These are phyloP conservation scores for Uloborus diversus DNA, from an alignment of 1,140 invertebrate genomes.

Conservation along the genomic window DNA sequence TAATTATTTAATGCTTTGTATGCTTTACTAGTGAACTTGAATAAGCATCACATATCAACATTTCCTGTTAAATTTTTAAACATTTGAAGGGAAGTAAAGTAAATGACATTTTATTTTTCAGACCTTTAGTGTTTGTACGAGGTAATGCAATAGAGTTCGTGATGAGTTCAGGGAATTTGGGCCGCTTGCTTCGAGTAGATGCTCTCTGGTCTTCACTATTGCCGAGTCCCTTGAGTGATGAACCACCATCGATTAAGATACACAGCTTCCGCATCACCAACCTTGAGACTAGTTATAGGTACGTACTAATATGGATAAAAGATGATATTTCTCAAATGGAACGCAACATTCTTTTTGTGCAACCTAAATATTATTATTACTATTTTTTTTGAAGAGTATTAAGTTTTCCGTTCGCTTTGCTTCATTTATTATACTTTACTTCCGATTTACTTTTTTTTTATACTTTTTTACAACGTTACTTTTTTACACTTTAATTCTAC, in stretches of 20 bases:
- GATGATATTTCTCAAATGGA: background rate
- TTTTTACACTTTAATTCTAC: too few relatives aligned
- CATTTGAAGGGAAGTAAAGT: too few relatives aligned
- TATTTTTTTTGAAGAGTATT: background rate
- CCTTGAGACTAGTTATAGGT: conserved; percentile 61
- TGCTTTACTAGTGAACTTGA: too few relatives aligned
- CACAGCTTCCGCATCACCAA: conserved; percentile 60
- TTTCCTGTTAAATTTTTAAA: too few relatives aligned
- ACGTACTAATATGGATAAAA: background rate
- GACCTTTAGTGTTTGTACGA: conserved; percentile 65
- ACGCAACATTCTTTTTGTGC: background rate
- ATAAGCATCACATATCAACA: too few relatives aligned
- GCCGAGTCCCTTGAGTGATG: conserved; percentile 74
- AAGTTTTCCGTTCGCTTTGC: background rate
- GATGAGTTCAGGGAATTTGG: conserved; percentile 76
- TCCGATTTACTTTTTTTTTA: background rate
- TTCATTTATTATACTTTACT: background rate
- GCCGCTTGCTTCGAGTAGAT: conserved; percentile 72
- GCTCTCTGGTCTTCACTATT: conserved; percentile 81
- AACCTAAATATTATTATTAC: background rate
- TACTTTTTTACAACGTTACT: too few relatives aligned
- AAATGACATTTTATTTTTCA: too few relatives aligned
- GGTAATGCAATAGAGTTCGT: conserved; percentile 66
- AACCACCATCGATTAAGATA: conserved; percentile 68
- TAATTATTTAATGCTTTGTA: too few relatives aligned